Evolutionary conservation across 2,888 invertebrate genomes (phyloP).

Genomic region (Chaitophorus viminalis): DNA sequence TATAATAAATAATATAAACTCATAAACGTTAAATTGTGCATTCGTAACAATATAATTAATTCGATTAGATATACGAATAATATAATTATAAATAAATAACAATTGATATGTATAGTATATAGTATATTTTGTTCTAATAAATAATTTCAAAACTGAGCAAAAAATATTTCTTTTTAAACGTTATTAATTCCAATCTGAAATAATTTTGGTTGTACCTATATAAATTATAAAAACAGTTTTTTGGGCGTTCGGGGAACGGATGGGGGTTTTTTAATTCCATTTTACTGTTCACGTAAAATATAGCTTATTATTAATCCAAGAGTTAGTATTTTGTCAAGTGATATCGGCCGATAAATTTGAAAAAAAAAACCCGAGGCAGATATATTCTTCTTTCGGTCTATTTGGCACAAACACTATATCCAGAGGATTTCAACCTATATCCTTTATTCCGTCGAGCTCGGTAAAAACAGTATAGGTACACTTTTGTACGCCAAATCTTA

Average conservation of each 20-base stretch:
- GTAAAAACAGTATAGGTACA: neutral
- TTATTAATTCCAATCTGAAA: too few relatives aligned
- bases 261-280: neutral
- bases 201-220: too few relatives aligned
- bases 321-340: constrained; percentile 22
- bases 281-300: neutral
- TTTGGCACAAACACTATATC: constrained; percentile 53
- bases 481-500: neutral
- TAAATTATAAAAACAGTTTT: neutral
- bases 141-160: too few relatives aligned
- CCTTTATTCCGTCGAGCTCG: neutral
- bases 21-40: too few relatives aligned
- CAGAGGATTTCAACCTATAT: constrained; percentile 31
- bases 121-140: too few relatives aligned
- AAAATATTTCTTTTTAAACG: too few relatives aligned
- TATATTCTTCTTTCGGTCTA: constrained; percentile 16
- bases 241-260: neutral
- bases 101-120: too few relatives aligned
- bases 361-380: constrained; percentile 20
- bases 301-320: neutral
- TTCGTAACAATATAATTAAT: too few relatives aligned
- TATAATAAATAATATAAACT: too few relatives aligned
- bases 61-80: too few relatives aligned
- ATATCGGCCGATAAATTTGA: constrained; percentile 49
- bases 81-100: too few relatives aligned